Evolutionary conservation across 2,797 vertebrate genomes (phyloP).

Genomic region (Gymnopithys bicolor): DNA sequence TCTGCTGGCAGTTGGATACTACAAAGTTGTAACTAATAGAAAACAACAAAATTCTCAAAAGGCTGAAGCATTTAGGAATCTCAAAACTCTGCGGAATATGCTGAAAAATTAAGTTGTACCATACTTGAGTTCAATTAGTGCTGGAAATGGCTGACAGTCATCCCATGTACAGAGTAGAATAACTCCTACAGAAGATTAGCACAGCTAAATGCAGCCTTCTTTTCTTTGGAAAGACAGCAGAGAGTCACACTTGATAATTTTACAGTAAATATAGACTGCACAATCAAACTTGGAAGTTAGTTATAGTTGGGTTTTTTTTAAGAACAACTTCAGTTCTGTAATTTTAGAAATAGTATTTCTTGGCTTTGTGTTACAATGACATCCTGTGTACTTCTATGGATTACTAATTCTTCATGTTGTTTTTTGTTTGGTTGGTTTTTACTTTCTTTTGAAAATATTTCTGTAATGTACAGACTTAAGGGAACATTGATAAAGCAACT

Average conservation of each 20-base stretch:
- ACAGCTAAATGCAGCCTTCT: not conserved
- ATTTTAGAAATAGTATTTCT: not conserved
- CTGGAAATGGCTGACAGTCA: slow-evolving; percentile 23
- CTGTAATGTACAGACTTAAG: not conserved
- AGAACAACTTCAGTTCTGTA: not conserved
- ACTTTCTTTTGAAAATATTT: not conserved
- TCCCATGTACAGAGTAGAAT: not conserved
- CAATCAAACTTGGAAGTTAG: not conserved
- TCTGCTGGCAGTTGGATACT: slow-evolving; percentile 73
- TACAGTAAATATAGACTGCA: slow-evolving; percentile 5
- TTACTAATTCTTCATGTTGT: not conserved
- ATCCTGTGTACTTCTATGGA: not conserved
- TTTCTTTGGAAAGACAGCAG: not conserved
- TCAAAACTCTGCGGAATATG: not conserved
- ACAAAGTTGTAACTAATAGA: slow-evolving; percentile 3
- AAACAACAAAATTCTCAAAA: slow-evolving; percentile 27
- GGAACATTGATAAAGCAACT: not conserved
- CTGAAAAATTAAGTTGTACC: slow-evolving; percentile 21
- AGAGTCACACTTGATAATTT: not conserved
- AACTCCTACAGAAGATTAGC: slow-evolving; percentile 10
- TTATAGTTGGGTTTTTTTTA: not conserved
- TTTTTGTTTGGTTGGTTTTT: not conserved
- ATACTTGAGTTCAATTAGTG: slow-evolving; percentile 28
- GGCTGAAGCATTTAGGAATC: slow-evolving; percentile 16
- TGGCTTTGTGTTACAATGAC: not conserved